Percentiles rank a stretch among this genome's conserved stretches.
Conservation (phyloP, 64 coral and sea anemone species). For the Acropora yongei region DNA sequence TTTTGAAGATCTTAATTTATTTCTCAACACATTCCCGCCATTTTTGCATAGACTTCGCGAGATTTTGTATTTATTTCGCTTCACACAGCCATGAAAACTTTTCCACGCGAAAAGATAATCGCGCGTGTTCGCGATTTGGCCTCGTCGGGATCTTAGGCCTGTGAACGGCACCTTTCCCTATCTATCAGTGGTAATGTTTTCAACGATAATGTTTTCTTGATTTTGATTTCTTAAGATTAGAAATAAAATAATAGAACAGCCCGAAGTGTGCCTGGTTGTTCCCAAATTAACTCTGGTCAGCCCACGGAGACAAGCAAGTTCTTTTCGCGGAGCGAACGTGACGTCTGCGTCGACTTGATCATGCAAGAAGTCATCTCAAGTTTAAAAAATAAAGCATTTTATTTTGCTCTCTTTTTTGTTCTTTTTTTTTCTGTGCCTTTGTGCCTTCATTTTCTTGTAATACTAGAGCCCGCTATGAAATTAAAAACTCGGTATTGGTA, state of each 20-base stretch:
- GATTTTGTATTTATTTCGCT: not conserved
- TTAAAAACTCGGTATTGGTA: too few relatives aligned
- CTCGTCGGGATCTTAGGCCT: not conserved
- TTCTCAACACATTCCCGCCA: slow-evolving; percentile 8
- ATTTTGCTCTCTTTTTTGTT: not conserved
- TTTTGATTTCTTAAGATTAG: too few relatives aligned
- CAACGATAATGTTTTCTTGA: too few relatives aligned
- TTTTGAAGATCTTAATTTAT: not conserved
- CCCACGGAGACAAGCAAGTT: too few relatives aligned
- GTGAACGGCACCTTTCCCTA: not conserved
- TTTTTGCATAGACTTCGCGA: not conserved
- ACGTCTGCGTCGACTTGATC: not conserved
- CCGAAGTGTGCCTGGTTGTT: too few relatives aligned
- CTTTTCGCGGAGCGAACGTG: too few relatives aligned
- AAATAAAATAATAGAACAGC: too few relatives aligned
- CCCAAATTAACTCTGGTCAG: too few relatives aligned
- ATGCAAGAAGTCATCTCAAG: not conserved
- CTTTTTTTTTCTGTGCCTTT: too few relatives aligned
- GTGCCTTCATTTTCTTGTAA: not conserved
- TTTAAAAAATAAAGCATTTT: not conserved
- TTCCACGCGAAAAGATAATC: not conserved
- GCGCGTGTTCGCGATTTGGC: not conserved
- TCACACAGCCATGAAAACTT: not conserved
- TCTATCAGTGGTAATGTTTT: not conserved
- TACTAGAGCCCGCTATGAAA: not conserved